A percentile compares a stretch with the other conserved stretches of the same genome.
These are phyloP conservation scores for Brachyptera risi DNA, from an alignment of 2,888 invertebrate genomes.

Conservation along the genomic window DNA sequence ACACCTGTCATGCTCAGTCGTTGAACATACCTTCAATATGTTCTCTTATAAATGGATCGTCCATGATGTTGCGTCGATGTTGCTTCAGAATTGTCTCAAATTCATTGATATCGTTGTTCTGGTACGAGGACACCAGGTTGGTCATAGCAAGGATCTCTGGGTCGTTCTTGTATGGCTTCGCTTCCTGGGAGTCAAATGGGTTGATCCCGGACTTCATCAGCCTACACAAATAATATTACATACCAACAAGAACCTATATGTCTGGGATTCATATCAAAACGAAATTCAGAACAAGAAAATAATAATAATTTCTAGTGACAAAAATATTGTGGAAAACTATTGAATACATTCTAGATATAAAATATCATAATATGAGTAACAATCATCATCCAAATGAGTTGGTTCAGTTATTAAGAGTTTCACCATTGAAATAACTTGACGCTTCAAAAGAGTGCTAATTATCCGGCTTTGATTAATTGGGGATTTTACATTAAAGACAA, in stretches of 20 bases:
- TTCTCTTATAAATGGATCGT: constrained; percentile 97
- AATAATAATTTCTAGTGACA: constrained; percentile 12
- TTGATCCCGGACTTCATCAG: constrained; percentile 99
- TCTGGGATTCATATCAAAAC: not conserved
- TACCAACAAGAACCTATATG: not conserved
- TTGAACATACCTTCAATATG: constrained; percentile 85
- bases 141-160: constrained; percentile 99
- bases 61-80: constrained; percentile 95
- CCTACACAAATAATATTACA: constrained; percentile 49
- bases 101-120: constrained; percentile 97
- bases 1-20: no score
- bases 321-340: not conserved
- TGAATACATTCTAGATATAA: constrained; percentile 11
- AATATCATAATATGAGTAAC: not conserved
- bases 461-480: no score
- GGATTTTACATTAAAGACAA: no score
- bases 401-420: no score
- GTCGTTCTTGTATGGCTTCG: constrained; percentile 99
- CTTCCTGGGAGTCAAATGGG: constrained; percentile 99
- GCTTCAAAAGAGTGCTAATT: no score
- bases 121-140: constrained; percentile 93
- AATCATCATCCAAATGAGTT: no score
- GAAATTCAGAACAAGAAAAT: not conserved
- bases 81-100: constrained; percentile 95
- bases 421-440: not conserved